Evolutionary conservation across 2,888 invertebrate genomes (phyloP).

Genomic region (Sepiola atlantica): DNA sequence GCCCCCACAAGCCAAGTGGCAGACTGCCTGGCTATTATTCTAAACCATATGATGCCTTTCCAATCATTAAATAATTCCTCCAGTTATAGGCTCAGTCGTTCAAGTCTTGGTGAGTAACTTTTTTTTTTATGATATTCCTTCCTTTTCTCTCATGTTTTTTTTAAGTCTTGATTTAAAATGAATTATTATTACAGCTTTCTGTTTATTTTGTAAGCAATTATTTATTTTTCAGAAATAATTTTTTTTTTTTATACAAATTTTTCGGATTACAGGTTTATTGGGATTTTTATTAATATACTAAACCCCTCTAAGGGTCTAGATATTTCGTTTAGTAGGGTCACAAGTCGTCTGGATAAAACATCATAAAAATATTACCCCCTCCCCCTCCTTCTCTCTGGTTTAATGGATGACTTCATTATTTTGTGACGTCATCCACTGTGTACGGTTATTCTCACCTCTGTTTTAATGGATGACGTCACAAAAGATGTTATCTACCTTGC

Average conservation of each 20-base stretch:
- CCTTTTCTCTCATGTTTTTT: not conserved
- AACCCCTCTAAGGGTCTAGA: no score
- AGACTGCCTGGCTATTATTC: conserved; percentile 80
- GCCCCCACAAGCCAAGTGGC: conserved; percentile 80
- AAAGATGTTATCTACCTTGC: no score
- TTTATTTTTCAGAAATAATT: no score
- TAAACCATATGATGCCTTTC: conserved; percentile 74
- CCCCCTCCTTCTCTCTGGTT: no score
- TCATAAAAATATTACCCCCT: no score
- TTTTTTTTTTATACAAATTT: not conserved
- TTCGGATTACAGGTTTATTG: not conserved
- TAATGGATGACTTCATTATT: no score
- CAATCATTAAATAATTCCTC: conserved; percentile 57
- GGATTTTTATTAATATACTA: not conserved
- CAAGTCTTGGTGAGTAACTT: conserved; percentile 51
- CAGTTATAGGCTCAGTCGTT: conserved; percentile 62
- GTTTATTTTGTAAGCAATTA: not conserved
- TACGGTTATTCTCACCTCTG: no score
- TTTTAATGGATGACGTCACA: no score
- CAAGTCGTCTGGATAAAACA: no score
- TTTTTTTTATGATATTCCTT: conserved; percentile 39
- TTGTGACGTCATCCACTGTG: no score
- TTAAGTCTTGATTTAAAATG: not conserved
- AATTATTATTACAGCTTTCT: not conserved
- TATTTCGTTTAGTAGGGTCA: no score